A percentile compares a stretch with the other conserved stretches of the same genome.
phyloP scores from a whole-genome alignment of 2,113 vertebrate genomes.

The Okapia johnstoni region DNA sequence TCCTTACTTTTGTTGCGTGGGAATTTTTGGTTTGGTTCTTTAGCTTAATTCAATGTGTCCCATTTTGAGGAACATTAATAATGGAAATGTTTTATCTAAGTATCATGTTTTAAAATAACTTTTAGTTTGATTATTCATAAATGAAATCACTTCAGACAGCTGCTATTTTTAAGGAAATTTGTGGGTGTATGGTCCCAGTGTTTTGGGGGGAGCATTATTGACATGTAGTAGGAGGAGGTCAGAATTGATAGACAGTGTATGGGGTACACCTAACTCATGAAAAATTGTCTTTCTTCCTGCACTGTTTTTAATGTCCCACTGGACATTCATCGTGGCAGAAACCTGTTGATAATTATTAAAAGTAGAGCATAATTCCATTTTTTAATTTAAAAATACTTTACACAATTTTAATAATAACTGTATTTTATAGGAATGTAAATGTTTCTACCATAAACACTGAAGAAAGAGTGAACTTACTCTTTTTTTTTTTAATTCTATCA shows the following conservation, averaged over 20 bases:
- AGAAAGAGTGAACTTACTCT: background rate
- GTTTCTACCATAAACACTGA: background rate
- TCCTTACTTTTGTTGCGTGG: background rate
- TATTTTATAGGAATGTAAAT: conserved; percentile 30
- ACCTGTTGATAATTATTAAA: background rate
- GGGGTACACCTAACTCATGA: background rate
- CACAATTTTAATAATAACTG: background rate
- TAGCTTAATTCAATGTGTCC: background rate
- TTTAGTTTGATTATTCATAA: background rate
- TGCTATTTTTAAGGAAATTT: background rate
- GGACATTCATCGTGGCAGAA: background rate
- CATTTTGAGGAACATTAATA: background rate
- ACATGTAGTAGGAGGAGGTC: background rate
- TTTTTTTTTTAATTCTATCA: background rate
- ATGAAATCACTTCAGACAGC: background rate
- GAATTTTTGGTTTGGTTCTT: background rate
- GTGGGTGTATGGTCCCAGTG: background rate
- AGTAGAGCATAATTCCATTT: background rate
- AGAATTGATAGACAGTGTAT: background rate
- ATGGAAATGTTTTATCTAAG: background rate
- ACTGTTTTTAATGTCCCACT: background rate
- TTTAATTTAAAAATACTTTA: background rate
- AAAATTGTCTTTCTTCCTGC: background rate
- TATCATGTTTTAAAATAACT: background rate
- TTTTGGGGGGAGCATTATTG: background rate